Percentiles rank a stretch among this genome's conserved stretches.
Conservation (phyloP, 2,113 vertebrate species). For the Oncorhynchus kisutch region DNA sequence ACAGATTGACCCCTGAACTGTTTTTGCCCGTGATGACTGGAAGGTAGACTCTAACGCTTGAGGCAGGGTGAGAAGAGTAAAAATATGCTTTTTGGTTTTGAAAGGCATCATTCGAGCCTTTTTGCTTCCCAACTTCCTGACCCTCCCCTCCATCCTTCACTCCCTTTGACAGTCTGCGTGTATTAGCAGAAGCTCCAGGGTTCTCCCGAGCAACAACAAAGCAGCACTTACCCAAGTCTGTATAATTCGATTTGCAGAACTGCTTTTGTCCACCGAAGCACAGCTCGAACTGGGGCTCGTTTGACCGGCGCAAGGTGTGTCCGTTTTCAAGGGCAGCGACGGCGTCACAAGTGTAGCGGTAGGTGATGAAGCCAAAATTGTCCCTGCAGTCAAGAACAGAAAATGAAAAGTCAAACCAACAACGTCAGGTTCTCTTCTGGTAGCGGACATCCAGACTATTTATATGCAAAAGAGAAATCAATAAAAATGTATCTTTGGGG, state of each 20-base stretch:
- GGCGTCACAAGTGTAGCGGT: constrained; percentile 98
- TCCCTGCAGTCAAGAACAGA: constrained; percentile 82
- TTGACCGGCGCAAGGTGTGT: constrained; percentile 90
- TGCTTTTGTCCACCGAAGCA: constrained; percentile 97
- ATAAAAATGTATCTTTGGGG: constrained; percentile 59
- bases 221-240: constrained; percentile 91
- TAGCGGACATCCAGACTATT: constrained; percentile 45
- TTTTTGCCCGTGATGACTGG: constrained; percentile 16
- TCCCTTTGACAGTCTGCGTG: constrained; percentile 16
- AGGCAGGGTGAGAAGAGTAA: constrained; percentile 26
- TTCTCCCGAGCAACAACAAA: neutral
- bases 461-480: constrained; percentile 56
- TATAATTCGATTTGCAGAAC: constrained; percentile 96
- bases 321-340: constrained; percentile 97
- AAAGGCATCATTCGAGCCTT: constrained; percentile 40
- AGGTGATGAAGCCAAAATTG: constrained; percentile 98
- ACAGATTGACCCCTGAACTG: constrained; percentile 41
- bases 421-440: constrained; percentile 24
- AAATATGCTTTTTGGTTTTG: constrained; percentile 41
- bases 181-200: constrained; percentile 11
- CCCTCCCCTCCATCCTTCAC: neutral
- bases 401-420: constrained; percentile 17
- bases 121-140: constrained; percentile 3
- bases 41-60: constrained; percentile 23
- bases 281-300: constrained; percentile 94